Evolutionary conservation across 1,140 invertebrate genomes (phyloP), one percentile per base, ranked within the genome.

Genomic region (Halesus radiatus): DNA sequence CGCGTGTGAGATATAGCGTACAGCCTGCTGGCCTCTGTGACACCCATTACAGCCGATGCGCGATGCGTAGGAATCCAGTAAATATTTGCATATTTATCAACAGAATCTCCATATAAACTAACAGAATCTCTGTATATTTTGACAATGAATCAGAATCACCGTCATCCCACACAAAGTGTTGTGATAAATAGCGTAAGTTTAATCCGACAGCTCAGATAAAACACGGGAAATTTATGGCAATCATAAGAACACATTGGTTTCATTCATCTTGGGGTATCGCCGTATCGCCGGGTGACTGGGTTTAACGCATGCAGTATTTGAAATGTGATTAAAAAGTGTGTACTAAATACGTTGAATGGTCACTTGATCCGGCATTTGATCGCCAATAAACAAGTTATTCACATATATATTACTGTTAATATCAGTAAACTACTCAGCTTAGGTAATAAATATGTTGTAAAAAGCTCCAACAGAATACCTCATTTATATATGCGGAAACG

Each of bases 131-230:
- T 52, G 68, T 72, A 72, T 72, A 72, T 72, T 72, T 72, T 72
- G 68, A 72, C 68, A 72, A 72, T 72, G 68, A 52, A 72, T 72
- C 68, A 72, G 50, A 7, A 72, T 72, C 68, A 54, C 45, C 26
- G 68, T 53, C 68, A 22, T 52, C 68, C 68, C 68, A 72, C 68
- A 72, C 68, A 72, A 45, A 66, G 68, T 23, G 45, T 53, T 53
- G 45, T 72, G 45, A 72, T 72, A 72, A 72, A 72, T 22, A 50
- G 45, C 68, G 20, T 72, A 26, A 72, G 20, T 72, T 72, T 72
- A 72, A 72, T 72, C 68, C 68, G 68, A 72, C 68, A 72, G 68
- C 8, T 23, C 45, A 72, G 68, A 72, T 72, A 72, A 72, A 72
- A 53, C 45, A 72, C 68, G 45, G 50, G 26, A 50, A 72, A 72